These are phyloP conservation scores for Metopolophium dirhodum DNA, from an alignment of 1,140 invertebrate species.

Conservation along the genomic window DNA sequence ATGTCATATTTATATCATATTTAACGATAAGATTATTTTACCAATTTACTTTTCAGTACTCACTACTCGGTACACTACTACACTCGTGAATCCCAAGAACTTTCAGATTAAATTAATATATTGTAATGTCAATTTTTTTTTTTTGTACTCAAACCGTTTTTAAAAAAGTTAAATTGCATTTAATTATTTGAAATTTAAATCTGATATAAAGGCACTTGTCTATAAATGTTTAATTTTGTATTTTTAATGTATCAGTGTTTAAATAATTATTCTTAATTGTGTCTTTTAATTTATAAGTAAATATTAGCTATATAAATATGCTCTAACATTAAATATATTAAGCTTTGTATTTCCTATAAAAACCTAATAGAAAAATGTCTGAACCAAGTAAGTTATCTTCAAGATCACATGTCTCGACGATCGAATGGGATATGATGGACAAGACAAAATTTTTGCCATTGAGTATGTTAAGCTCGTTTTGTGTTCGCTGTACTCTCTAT, in stretches of 20 bases:
- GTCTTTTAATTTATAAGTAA: neutral
- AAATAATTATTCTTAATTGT: neutral
- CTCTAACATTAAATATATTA: neutral
- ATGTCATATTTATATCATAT: neutral
- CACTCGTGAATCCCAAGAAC: neutral
- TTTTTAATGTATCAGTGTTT: neutral
- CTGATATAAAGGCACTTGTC: neutral
- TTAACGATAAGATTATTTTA: slow-evolving; percentile 13
- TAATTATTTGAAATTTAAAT: neutral
- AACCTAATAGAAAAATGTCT: slow-evolving; percentile 11
- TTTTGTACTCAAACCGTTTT: neutral
- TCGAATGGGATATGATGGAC: slow-evolving; percentile 99
- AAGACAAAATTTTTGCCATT: slow-evolving; percentile 91
- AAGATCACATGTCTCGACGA: slow-evolving; percentile 62
- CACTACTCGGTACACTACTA: neutral
- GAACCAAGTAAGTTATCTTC: neutral
- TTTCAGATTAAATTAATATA: neutral
- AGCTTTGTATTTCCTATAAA: neutral
- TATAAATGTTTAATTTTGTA: neutral
- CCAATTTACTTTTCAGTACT: neutral
- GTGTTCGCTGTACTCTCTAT: slow-evolving; percentile 89
- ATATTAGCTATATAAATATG: neutral
- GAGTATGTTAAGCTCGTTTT: slow-evolving; percentile 85
- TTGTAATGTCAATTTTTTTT: neutral
- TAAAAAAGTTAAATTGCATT: neutral